Evolutionary conservation across 1,140 invertebrate genomes (phyloP), one percentile per base, ranked within the genome.

Genomic region (Oreohelix idahoensis): DNA sequence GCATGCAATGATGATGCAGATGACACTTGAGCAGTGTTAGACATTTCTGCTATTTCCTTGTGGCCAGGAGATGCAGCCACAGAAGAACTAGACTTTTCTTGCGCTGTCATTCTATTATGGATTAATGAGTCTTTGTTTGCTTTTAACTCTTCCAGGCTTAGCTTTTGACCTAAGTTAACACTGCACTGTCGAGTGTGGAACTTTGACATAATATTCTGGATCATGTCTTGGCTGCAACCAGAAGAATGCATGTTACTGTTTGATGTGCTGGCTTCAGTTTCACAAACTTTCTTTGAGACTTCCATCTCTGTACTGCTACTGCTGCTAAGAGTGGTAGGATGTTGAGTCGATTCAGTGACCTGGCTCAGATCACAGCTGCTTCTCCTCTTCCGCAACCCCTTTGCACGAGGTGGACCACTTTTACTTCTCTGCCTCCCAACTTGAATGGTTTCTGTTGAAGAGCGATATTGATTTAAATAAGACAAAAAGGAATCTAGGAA

Each of bases 401-500:
- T 32, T 11, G 32, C 29, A 32, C 63, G 2, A 32, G 63, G 63
- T 66, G 63, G 63, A 29, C 63, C 63, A 66, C 63, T 66, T 32
- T 8, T 66, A 66, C 17, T 32, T 35, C 63, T 29, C 63, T 66
- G 23, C 32, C 63, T 49, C 23, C 23, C 38, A 5, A 0, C 0
- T 26, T 42, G 71, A 26, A 38, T 26, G 0, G 20, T 36, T 36
- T 49, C 77, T 49, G 36, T 15, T 32, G 32, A 5, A 29, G 36
- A 51, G 20, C 11, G 32, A 10, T 39, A 42, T 32, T 63, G 51
- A 69, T 38, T 45, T 36, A 79, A n/a, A 75, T 74, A 82, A 36
- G 80, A 82, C 26, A 82, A 51, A 74, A 82, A 82, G 11, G 70
- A 82, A 75, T 82, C 80, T 29, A 82, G 36, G 32, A 82, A 82